Conservation (phyloP, 2,113 vertebrate genomes). For the Psilopogon haemacephalus region DNA sequence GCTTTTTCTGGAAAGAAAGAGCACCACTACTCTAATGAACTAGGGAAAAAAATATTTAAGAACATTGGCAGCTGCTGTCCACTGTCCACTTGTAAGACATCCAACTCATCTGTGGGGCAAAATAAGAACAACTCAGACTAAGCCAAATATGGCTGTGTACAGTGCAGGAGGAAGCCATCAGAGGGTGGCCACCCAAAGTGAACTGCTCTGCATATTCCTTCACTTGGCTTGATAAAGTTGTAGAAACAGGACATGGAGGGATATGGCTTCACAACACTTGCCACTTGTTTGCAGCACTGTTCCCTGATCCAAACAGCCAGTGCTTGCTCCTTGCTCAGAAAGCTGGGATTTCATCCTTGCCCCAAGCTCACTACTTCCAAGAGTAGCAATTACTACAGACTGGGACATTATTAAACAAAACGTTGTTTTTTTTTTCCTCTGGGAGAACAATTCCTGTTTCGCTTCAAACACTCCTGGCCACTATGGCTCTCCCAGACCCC, state of each 20-base stretch:
- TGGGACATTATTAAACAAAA: neutral
- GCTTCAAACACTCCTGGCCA: neutral
- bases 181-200: neutral
- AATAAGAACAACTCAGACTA: neutral
- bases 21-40: neutral
- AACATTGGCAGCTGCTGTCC: neutral
- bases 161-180: neutral
- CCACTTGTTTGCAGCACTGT: neutral
- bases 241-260: neutral
- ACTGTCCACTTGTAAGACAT: neutral
- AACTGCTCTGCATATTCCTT: neutral
- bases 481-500: rapidly evolving
- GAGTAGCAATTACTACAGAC: neutral
- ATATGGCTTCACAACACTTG: neutral
- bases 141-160: neutral
- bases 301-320: neutral
- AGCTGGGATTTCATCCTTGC: neutral
- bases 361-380: neutral
- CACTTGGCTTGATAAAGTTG: neutral
- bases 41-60: neutral
- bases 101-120: neutral
- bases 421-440: neutral
- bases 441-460: neutral
- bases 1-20: neutral
- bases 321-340: neutral